Base-by-base conservation (phyloP, 64 coral and sea anemone species). In the Pachyseris speciosa region DNA sequence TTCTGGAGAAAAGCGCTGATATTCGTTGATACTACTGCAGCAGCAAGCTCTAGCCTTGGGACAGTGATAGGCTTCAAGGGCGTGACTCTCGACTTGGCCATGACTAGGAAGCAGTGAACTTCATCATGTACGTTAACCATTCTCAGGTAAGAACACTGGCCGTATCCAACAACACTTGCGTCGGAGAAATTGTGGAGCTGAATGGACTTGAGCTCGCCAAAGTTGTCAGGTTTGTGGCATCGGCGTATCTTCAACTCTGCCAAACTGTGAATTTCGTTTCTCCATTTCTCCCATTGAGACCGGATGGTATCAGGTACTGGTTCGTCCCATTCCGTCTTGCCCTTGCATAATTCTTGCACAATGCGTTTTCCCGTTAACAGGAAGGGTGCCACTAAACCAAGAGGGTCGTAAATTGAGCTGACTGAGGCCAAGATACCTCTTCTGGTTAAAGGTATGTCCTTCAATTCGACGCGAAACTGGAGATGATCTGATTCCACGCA, bases 401-500 rank as follows among this genome's bases (percentile, higher is more conserved):
- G 68, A 17, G 85, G 85, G 45, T 87, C 85, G 27, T 57, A 87
- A 7, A 87, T 41, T 16, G 85, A 87, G 42, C 42, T 87, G 33
- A 89, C 73, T 0, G 70, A 53, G 10, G 86, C 43, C 19, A 88
- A 17, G 26, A 89, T 89, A 11, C 37, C 49, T 44, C 75, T 91
- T 61, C 50, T 50, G 2, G 77, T 91, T 7, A 59, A 39, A 13
- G 89, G 64, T 42, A 12, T 58, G 42, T 91, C 51, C 13, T 75
- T 91, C 20, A 69, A 41, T 30, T 71, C 64, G 0, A 83, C 83
- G 22, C 29, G 67, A 41, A 83, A 91, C n/a, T 70, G 61, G 31
- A 91, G 49, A 6, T 34, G 17, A 22, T 91, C 88, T n/a, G 88
- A 81, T 70, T 91, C 15, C 17, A 91, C 68, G 22, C 60, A 75